Base-by-base conservation (phyloP, 2,888 invertebrate genomes). In the Rhagonycha lutea region DNA sequence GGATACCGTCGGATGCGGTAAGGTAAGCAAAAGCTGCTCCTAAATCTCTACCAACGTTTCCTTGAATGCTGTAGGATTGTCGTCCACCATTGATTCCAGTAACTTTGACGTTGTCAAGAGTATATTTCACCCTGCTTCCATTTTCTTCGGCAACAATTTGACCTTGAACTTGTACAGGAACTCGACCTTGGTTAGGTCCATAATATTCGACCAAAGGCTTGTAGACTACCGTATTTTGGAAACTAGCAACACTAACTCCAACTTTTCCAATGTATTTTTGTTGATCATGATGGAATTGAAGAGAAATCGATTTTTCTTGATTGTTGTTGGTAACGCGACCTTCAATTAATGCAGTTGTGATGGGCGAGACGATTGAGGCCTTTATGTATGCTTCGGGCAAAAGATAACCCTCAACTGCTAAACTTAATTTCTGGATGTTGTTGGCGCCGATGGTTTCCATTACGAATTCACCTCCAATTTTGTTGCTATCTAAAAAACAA, bases 141-240 rank as follows among this genome's bases (percentile, higher is more conserved):
- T 86, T 85, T 11, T 88, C 86, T 68, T 89, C 89, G 0, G 89
- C 88, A 14, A 88, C 83, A 3, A 88, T 82, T 78, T 86, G 83
- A 76, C 91, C 93, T 61, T 92, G 90, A 0, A 92, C 88, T 12
- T 89, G 89, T 60, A 92, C 88, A 4, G 88, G 86, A 63, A 85
- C 78, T 62, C 85, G 83, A 11, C 79, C 76, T 70, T 74, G 62
- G 14, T 89, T 90, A 0, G 93, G 93, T 8, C 91, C 83, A 80
- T 90, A 90, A 85, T 92, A 93, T 81, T 93, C 92, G 26, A 95
- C 87, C 0, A 95, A 83, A 0, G 96, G 96, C 78, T 90, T 92
- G 85, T 92, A 94, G 12, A 91, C 88, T 26, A 86, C 85, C 71
- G 89, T 89, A 67, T 85, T 86, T 0, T 88, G 90, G 72, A 89